phyloP scores from a whole-genome alignment of 2,888 invertebrate genomes.

The Euphydryas editha region DNA sequence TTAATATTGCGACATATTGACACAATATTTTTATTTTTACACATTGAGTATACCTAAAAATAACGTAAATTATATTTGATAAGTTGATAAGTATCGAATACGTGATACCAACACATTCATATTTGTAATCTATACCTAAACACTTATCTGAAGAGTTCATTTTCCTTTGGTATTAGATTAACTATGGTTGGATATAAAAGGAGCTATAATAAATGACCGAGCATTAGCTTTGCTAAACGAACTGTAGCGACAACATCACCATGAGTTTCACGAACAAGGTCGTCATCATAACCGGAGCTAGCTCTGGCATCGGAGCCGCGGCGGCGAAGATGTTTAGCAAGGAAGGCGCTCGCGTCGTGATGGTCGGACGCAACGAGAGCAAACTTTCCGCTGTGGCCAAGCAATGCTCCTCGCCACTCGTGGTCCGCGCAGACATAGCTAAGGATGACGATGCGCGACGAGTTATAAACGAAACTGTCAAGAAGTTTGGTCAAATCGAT shows the following conservation, averaged over 20 bases:
- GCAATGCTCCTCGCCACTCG: not conserved
- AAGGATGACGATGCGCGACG: not conserved
- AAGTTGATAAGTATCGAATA: no score
- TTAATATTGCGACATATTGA: no score
- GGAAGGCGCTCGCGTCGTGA: slow-evolving; percentile 25
- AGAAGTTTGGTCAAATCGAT: slow-evolving; percentile 1
- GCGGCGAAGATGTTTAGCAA: slow-evolving; percentile 25
- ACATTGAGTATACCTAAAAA: no score
- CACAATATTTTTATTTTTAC: no score
- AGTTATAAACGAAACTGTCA: not conserved
- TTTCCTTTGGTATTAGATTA: no score
- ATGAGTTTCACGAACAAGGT: slow-evolving; percentile 27
- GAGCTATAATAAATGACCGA: not conserved
- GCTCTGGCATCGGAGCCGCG: slow-evolving; percentile 22
- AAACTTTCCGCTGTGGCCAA: not conserved
- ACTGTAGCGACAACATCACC: not conserved
- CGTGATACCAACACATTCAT: no score
- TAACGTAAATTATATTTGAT: no score
- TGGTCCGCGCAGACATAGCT: not conserved
- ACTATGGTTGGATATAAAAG: no score
- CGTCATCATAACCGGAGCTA: slow-evolving; percentile 34
- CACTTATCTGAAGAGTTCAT: no score
- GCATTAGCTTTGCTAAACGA: not conserved
- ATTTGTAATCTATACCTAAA: no score
- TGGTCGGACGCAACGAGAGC: slow-evolving; percentile 15